phyloP scores from a whole-genome alignment of 2,113 vertebrate genomes.

The Hemiprocne comata region DNA sequence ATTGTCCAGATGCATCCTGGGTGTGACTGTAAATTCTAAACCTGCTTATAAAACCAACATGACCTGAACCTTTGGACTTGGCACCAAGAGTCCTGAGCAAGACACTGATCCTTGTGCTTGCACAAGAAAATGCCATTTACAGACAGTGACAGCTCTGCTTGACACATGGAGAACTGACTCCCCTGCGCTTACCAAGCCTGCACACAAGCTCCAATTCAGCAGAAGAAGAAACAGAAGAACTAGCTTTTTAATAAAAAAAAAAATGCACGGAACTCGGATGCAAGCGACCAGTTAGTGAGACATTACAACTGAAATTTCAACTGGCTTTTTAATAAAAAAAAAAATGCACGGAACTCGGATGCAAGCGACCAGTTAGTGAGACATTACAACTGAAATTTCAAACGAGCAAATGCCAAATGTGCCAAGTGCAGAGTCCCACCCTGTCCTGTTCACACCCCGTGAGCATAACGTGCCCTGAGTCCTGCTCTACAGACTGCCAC shows the following conservation, averaged over 20 bases:
- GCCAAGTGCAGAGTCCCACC: not conserved
- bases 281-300: not conserved
- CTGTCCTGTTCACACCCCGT: rapidly evolving
- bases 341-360: not conserved
- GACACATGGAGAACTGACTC: rapidly evolving
- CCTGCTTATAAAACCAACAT: not conserved
- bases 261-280: not conserved
- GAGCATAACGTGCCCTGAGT: rapidly evolving
- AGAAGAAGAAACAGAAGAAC: not conserved
- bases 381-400: not conserved
- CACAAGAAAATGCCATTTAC: not conserved
- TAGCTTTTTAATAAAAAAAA: not conserved
- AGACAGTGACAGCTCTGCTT: not conserved
- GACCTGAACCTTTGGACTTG: not conserved
- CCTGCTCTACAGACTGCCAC: not conserved
- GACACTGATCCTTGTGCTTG: not conserved
- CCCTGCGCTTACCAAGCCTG: rapidly evolving
- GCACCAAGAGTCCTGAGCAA: rapidly evolving
- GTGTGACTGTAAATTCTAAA: not conserved
- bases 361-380: not conserved
- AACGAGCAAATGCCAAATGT: not conserved
- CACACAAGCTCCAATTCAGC: not conserved
- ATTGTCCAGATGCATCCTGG: not conserved
- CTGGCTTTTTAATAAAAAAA: not conserved
- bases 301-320: rapidly evolving